phyloP scores from a whole-genome alignment of 2,113 vertebrate species.

The Epinephelus lanceolatus region DNA sequence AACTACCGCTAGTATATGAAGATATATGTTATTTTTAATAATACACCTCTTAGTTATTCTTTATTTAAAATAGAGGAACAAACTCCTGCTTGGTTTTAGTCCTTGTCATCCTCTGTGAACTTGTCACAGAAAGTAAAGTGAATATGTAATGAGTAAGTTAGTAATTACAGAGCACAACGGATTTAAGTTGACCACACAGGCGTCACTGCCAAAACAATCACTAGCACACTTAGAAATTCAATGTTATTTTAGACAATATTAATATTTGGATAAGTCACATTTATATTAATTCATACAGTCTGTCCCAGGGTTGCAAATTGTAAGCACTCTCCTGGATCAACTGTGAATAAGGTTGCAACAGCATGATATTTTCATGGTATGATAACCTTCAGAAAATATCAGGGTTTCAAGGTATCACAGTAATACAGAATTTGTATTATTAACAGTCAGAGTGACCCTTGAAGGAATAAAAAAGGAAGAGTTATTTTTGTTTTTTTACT shows the following conservation, averaged over 20 bases:
- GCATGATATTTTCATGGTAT: too few relatives aligned
- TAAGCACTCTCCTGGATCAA: too few relatives aligned
- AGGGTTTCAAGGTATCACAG: too few relatives aligned
- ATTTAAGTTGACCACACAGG: not conserved
- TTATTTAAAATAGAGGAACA: not conserved
- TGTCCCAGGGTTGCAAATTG: not conserved
- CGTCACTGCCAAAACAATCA: not conserved
- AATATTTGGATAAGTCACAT: not conserved
- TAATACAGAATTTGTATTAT: too few relatives aligned
- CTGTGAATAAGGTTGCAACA: too few relatives aligned
- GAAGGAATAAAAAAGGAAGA: too few relatives aligned
- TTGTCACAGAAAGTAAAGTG: constrained; percentile 5
- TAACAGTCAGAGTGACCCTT: too few relatives aligned
- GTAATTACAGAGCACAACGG: constrained; percentile 23
- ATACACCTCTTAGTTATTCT: not conserved
- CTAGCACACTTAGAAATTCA: not conserved
- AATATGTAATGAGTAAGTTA: constrained; percentile 11
- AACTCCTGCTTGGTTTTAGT: not conserved
- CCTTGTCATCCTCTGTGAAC: not conserved
- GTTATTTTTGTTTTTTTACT: too few relatives aligned
- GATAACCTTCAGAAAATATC: too few relatives aligned
- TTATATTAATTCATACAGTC: not conserved
- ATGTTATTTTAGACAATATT: not conserved
- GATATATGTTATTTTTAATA: not conserved
- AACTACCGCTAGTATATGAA: not conserved